Conservation (phyloP, 2,888 invertebrate species). For the Steinernema hermaphroditum region DNA sequence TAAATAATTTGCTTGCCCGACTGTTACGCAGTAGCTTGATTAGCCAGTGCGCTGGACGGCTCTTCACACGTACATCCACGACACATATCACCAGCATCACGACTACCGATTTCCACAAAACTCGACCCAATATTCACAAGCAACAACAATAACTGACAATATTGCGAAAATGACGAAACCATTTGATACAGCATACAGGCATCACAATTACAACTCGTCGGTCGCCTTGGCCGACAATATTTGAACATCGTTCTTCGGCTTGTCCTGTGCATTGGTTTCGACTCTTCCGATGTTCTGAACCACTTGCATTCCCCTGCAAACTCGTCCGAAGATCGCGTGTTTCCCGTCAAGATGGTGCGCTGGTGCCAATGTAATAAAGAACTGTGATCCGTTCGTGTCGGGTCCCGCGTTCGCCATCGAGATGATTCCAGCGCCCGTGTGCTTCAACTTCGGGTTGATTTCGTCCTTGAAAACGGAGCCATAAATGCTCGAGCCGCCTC, state of each 20-base stretch:
- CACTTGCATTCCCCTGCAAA: conserved; percentile 64
- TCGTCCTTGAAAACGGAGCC: conserved; percentile 92
- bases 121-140: too few relatives aligned
- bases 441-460: conserved; percentile 87
- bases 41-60: too few relatives aligned
- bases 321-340: conserved; percentile 85
- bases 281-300: conserved; percentile 89
- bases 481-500: conserved; percentile 94
- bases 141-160: too few relatives aligned
- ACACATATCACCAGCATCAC: too few relatives aligned
- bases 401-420: conserved; percentile 91
- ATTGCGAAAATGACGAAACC: too few relatives aligned
- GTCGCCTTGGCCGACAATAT: conserved; percentile 51
- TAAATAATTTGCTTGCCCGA: too few relatives aligned
- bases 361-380: conserved; percentile 93
- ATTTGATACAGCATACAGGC: too few relatives aligned
- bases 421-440: conserved; percentile 80
- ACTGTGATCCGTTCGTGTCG: conserved; percentile 94
- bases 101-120: too few relatives aligned
- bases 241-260: conserved; percentile 83
- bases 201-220: too few relatives aligned
- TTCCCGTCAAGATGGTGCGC: conserved; percentile 97
- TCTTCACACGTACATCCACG: too few relatives aligned
- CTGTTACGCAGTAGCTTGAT: too few relatives aligned
- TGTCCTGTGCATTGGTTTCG: conserved; percentile 88